Conservation (phyloP, 1,140 invertebrate genomes). For the Neodiprion virginianus region DNA sequence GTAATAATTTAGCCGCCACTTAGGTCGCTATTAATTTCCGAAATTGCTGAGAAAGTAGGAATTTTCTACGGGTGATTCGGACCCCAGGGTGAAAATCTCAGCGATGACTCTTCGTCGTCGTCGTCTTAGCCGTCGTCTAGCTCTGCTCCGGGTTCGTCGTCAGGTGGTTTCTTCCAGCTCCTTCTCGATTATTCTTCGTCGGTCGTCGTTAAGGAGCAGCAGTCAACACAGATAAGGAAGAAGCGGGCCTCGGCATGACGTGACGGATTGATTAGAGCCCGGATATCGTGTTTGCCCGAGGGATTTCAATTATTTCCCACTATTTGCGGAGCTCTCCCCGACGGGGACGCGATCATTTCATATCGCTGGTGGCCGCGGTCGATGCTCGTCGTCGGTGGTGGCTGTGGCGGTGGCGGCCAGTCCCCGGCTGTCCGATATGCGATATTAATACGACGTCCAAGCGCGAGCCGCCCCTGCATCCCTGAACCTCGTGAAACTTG, state of each 20-base stretch:
- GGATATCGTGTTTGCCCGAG: constrained; percentile 47
- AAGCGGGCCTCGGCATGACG: constrained; percentile 17
- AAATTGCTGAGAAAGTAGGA: constrained; percentile 54
- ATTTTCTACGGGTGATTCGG: not conserved
- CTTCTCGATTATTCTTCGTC: no score
- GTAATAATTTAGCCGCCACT: constrained; percentile 59
- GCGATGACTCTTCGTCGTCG: no score
- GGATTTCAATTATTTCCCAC: constrained; percentile 58
- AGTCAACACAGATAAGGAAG: not conserved
- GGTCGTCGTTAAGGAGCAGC: no score
- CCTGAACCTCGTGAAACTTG: not conserved
- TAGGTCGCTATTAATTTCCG: constrained; percentile 57
- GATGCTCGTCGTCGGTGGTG: not conserved
- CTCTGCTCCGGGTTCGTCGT: no score
- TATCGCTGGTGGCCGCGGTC: constrained; percentile 35
- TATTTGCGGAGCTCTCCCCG: constrained; percentile 59
- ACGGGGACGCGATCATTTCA: constrained; percentile 51
- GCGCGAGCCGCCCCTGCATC: constrained; percentile 16
- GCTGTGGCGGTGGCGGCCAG: constrained; percentile 15
- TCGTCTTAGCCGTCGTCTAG: no score
- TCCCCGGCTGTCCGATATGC: constrained; percentile 43
- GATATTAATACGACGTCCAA: constrained; percentile 48
- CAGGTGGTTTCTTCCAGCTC: no score
- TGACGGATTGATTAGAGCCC: constrained; percentile 46
- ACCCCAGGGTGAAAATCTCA: no score